phyloP scores from a whole-genome alignment of 1,140 invertebrate species.

The Thereuonema tuberculata region DNA sequence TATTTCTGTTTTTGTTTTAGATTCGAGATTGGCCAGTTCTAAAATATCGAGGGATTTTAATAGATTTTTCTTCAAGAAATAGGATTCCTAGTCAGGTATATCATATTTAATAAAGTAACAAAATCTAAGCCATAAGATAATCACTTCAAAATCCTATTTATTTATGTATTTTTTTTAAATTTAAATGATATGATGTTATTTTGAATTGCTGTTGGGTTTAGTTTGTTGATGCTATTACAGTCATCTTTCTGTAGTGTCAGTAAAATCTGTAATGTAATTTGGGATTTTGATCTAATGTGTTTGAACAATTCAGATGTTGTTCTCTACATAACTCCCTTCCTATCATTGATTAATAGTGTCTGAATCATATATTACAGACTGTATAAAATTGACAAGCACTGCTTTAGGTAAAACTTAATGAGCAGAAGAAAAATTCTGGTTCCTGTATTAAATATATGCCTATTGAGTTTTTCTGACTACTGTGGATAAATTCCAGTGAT shows the following conservation, averaged over 20 bases:
- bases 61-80: conserved; percentile 47
- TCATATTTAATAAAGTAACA: conserved; percentile 1
- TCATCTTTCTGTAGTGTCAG: background rate
- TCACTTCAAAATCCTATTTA: conserved; percentile 18
- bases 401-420: no score
- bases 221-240: background rate
- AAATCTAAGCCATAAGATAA: conserved; percentile 8
- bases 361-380: no score
- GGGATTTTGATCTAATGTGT: no score
- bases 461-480: no score
- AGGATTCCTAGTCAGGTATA: conserved; percentile 39
- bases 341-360: no score
- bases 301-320: no score
- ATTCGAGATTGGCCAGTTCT: conserved; percentile 48
- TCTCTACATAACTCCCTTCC: no score
- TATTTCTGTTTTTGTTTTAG: conserved; percentile 19
- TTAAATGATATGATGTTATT: conserved; percentile 39
- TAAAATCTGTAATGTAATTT: no score
- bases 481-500: no score
- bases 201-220: background rate
- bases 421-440: no score
- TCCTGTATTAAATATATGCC: no score
- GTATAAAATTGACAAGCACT: no score
- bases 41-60: conserved; percentile 41
- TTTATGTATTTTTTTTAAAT: conserved; percentile 18